These are phyloP conservation scores for Synergus japonicus DNA, from an alignment of 2,888 invertebrate genomes.

Conservation along the genomic window DNA sequence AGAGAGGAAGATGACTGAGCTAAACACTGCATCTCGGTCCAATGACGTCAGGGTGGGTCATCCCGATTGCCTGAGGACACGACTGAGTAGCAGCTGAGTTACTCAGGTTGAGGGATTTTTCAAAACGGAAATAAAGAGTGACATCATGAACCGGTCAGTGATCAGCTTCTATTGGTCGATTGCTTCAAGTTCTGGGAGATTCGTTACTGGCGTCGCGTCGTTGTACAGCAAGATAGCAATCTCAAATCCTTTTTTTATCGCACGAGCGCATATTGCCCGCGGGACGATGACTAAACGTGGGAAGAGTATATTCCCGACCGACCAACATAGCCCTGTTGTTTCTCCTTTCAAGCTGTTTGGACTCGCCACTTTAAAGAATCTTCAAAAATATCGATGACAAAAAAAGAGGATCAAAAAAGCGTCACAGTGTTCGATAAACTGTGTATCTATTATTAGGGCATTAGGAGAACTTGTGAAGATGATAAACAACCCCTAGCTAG, in stretches of 20 bases:
- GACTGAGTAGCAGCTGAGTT: slow-evolving; percentile 1
- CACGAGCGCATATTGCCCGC: slow-evolving; percentile 55
- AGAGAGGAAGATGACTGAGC: slow-evolving; percentile 17
- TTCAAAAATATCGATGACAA: too few relatives aligned
- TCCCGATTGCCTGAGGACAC: background rate
- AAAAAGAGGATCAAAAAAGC: too few relatives aligned
- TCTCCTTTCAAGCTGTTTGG: background rate
- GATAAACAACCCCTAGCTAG: too few relatives aligned
- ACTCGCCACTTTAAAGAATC: background rate
- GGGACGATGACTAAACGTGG: slow-evolving; percentile 65
- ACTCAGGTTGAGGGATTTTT: slow-evolving; percentile 44
- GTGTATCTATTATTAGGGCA: too few relatives aligned
- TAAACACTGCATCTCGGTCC: slow-evolving; percentile 3
- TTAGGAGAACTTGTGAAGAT: too few relatives aligned
- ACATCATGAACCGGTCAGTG: slow-evolving; percentile 66
- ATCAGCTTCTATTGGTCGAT: slow-evolving; percentile 48
- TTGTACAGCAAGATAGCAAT: slow-evolving; percentile 57
- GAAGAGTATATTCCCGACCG: slow-evolving; percentile 45
- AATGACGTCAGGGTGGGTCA: slow-evolving; percentile 37
- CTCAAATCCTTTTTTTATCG: slow-evolving; percentile 49
- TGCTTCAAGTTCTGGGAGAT: slow-evolving; percentile 56
- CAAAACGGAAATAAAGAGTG: slow-evolving; percentile 65
- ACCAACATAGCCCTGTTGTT: background rate
- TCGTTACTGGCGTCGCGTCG: slow-evolving; percentile 59
- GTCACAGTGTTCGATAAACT: too few relatives aligned